Evolutionary conservation across 2,113 vertebrate species (phyloP), one percentile per base, ranked within the genome.

Genomic region (Lepus timidus): DNA sequence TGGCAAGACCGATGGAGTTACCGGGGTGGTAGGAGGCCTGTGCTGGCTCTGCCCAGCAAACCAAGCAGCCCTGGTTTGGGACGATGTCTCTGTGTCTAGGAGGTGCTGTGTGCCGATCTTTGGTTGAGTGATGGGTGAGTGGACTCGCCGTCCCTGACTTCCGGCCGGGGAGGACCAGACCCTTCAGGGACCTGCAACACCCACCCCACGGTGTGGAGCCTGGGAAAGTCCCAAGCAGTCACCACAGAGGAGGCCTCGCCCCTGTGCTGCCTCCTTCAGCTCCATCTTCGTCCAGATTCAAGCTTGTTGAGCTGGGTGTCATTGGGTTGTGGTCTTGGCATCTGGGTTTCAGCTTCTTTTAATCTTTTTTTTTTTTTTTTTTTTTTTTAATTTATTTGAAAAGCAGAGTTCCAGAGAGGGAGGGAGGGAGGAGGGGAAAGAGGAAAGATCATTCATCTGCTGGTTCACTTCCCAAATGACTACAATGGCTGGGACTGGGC

Each of bases 21-120:
- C 64, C 0, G 25, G 52, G 79, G 51, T 39, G 3, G 22, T 0
- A 0, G 16, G 51, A n/a, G 22, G 74, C 22, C 25, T 9, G 27
- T 25, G 23, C 36, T 64, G 70, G 52, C 25, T 73, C 22, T 82
- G 73, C 86, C 89, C 39, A 3, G 31, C 14, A 14, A 36, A 6
- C 22, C 33, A 0, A 2, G 39, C 52, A 64, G 62, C 51, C 6
- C 9, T 31, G 12, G 27, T 58, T 49, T 7, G 19, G 39, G 19
- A 19, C 22, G n/a, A 31, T 49, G 52, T 25, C 10, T 36, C n/a
- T 0, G 1, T 31, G 23, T 25, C 73, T 19, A 5, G 0, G 13
- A 81, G 9, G 44, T 23, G 76, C 17, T 1, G 13, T 7, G 8
- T 8, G 27, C 39, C 51, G 58, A 61, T 29, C 29, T 39, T 93